A percentile compares a stretch with the other conserved stretches of the same genome.
phyloP scores from a whole-genome alignment of 2,113 vertebrate genomes.

The Callaeas wilsoni region DNA sequence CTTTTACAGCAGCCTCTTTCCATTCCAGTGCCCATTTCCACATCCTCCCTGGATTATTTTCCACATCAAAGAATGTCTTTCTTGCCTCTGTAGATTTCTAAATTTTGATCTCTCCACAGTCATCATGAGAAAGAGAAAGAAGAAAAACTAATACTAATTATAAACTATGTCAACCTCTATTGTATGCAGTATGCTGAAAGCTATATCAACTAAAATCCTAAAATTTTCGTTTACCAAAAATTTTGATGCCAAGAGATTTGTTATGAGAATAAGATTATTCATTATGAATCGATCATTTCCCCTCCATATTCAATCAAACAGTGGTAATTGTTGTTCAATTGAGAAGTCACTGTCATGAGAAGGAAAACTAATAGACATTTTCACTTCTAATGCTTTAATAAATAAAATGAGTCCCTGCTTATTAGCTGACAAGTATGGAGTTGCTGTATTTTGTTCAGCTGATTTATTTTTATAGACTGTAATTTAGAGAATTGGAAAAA shows the following conservation, averaged over 20 bases:
- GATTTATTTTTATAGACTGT: not conserved
- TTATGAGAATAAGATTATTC: not conserved
- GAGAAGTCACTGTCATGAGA: not conserved
- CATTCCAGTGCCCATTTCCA: not conserved
- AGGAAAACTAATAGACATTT: not conserved
- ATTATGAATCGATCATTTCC: not conserved
- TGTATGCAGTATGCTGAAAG: not conserved
- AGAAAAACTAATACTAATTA: not conserved
- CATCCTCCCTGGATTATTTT: conserved; percentile 40
- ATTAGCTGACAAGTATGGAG: not conserved
- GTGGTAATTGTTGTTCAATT: not conserved
- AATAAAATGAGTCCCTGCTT: not conserved
- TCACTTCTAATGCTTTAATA: not conserved
- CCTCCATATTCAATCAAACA: not conserved
- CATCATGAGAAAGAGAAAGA: not conserved
- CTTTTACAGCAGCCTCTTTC: conserved; percentile 13
- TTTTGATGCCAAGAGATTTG: not conserved
- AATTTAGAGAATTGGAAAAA: not conserved
- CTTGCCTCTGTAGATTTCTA: conserved; percentile 6
- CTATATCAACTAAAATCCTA: not conserved
- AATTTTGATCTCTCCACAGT: conserved; percentile 10
- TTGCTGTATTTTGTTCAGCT: not conserved
- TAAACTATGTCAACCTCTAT: not conserved
- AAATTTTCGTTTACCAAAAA: not conserved
- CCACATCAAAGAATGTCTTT: conserved; percentile 52